phyloP scores from a whole-genome alignment of 2,113 vertebrate species.

The Rhinolophus sinicus region DNA sequence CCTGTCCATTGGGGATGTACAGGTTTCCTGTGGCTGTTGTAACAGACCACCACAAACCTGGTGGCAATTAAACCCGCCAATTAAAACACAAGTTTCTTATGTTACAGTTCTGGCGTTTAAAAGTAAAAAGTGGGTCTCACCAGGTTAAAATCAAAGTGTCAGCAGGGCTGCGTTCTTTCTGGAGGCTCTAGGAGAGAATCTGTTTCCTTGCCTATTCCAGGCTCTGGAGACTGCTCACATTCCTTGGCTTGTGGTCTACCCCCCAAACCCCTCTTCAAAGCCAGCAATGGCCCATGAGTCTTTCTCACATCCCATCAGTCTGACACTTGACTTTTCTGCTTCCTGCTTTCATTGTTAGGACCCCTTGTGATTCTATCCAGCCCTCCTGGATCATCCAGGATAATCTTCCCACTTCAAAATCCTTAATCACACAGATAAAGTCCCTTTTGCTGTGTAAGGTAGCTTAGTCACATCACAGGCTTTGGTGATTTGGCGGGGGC shows the following conservation, averaged over 20 bases:
- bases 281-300: accelerated
- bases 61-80: not conserved
- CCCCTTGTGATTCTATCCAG: not conserved
- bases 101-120: not conserved
- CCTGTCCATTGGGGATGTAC: not conserved
- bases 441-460: not conserved
- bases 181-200: not conserved
- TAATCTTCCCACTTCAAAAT: not conserved
- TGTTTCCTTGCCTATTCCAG: not conserved
- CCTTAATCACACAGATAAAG: not conserved
- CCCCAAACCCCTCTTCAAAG: not conserved
- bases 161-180: not conserved
- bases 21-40: not conserved
- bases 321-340: not conserved
- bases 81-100: not conserved
- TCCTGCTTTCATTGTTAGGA: not conserved
- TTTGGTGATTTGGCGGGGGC: not conserved
- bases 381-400: not conserved
- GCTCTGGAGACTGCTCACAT: not conserved
- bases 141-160: not conserved
- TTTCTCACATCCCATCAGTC: not conserved
- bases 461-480: not conserved
- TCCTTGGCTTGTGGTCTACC: not conserved
- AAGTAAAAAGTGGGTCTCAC: not conserved
- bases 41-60: not conserved